Base-by-base conservation (phyloP, 2,797 vertebrate species). In the Hydrocynus forskahlii region DNA sequence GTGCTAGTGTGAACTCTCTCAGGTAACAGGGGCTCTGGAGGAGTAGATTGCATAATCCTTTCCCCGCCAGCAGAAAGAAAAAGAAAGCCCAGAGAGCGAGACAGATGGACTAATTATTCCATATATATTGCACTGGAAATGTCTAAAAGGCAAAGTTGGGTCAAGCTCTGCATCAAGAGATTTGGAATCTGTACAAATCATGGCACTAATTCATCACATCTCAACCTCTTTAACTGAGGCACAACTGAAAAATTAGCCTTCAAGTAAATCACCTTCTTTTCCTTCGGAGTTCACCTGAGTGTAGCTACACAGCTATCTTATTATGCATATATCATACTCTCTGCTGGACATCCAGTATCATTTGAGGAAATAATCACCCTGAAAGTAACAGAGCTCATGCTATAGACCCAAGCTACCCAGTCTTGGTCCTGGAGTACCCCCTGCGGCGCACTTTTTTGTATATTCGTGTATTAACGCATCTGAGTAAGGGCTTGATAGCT, bases 21-120 rank as follows among this genome's bases (percentile, higher is more conserved):
- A 87, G 84, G 86, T 87, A 84, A 78, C 40, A n/a, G 75, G 50
- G 54, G 54, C 81, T 83, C 66, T 66, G 79, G 74, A 86, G 80
- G 82, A 87, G 89, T 85, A 88, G 84, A 88, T 91, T 94, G 90
- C 91, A 93, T 92, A 92, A 93, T 90, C 83, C 66, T 80, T 57
- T 81, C 84, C 77, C 88, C 76, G 75, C 84, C 86, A 88, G 88
- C 85, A 88, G 84, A 90, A 88, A 92, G 62, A 59, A 90, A 84
- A 89, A 89, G 84, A 87, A 81, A 80, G 83, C 83, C 84, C 79
- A 81, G 67, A 81, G 70, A 88, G 87, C 82, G 83, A 89, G 87
- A 91, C 62, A 52, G 67, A 85, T 69, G 59, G 78, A 77, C 80
- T 79, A 84, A 80, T 79, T 79, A 77, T 70, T 76, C 77, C 50